Evolutionary conservation across 2,113 vertebrate genomes (phyloP), one percentile per base, ranked within the genome.

Genomic region (Telmatochromis sp.): DNA sequence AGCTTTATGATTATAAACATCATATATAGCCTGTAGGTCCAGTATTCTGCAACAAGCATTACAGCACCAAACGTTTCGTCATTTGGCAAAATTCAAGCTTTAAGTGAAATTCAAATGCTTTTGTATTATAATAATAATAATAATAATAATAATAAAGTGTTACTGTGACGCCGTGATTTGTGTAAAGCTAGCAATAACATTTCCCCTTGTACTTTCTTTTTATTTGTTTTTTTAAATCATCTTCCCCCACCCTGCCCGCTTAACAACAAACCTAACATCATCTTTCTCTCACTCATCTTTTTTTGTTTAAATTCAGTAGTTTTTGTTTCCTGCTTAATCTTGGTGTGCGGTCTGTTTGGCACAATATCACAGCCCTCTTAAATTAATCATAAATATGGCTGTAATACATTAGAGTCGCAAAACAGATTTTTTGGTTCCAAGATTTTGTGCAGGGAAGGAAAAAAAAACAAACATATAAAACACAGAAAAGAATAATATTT

Each of bases 21-120:
- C 96, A 96, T 97, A 96, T 96, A 96, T 93, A 97, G 96, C 95
- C 95, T 94, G 89, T 96, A 97, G 96, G 96, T 97, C 96, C 96
- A 97, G 96, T 97, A 96, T 96, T 95, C 93, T 93, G 95, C 96
- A 84, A 95, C 94, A 95, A 97, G 96, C 96, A 93, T 96, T 96
- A 96, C 96, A 97, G 96, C 96, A 97, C 96, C 96, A 97, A 97
- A 96, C 95, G 95, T 95, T 94, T 96, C 93, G 84, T 96, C 96
- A 97, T 97, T 97, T 97, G 96, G 96, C 96, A 97, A 97, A 96
- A 96, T 97, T 97, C 96, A 97, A 97, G 96, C 96, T 97, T 97
- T 97, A 97, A 96, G 96, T 97, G 96, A 97, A 96, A 96, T 96
- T 96, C 96, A 97, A 97, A 97, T 95, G 95, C 94, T 95, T 94